Evolutionary conservation across 2,113 vertebrate species (phyloP).

Genomic region (Penelope pileata): DNA sequence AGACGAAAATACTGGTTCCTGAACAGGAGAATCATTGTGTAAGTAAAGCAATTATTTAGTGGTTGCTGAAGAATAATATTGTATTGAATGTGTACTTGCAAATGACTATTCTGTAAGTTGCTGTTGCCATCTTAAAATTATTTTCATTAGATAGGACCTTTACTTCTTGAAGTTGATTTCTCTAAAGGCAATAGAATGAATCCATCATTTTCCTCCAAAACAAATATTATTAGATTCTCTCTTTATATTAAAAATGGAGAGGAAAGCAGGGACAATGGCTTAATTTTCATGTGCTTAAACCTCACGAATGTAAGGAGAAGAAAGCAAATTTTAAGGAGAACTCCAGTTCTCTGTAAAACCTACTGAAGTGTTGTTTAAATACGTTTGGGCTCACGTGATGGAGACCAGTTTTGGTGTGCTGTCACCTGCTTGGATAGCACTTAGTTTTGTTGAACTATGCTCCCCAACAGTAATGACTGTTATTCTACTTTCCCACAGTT

Average conservation of each 20-base stretch:
- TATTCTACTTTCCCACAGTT: background rate
- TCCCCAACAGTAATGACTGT: background rate
- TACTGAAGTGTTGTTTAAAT: background rate
- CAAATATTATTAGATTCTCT: background rate
- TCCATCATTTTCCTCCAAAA: background rate
- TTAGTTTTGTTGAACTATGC: background rate
- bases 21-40: constrained; percentile 95
- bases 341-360: background rate
- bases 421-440: background rate
- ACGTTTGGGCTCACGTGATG: accelerated
- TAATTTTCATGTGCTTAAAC: background rate
- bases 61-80: accelerated
- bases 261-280: background rate
- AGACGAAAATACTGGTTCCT: constrained; percentile 98
- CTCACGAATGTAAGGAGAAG: background rate
- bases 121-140: background rate
- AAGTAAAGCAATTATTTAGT: constrained; percentile 70
- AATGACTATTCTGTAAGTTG: background rate
- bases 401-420: background rate
- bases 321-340: background rate
- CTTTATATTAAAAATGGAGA: background rate
- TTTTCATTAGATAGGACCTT: background rate
- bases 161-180: background rate
- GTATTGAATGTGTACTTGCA: background rate
- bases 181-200: background rate